Evolutionary conservation across 2,797 vertebrate species (phyloP).

Genomic region (Myotis vivesi): DNA sequence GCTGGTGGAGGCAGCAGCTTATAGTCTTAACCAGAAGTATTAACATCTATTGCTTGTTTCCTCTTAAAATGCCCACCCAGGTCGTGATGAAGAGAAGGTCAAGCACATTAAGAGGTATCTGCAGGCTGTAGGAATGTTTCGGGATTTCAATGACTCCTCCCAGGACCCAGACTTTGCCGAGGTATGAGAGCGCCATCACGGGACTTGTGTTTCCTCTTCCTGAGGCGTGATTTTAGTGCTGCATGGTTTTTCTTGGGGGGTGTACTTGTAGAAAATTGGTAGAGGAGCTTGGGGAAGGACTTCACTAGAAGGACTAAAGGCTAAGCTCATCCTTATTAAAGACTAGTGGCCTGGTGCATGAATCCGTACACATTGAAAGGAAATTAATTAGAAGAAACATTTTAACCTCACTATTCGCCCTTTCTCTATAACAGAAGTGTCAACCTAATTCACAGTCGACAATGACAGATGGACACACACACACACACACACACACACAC

Average conservation of each 20-base stretch:
- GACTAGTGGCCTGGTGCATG: background rate
- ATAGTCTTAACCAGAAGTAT: background rate
- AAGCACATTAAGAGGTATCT: slow-evolving; percentile 89
- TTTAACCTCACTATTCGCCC: no score
- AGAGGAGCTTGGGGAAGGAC: background rate
- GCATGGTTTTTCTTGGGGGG: background rate
- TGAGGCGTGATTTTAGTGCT: background rate
- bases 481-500: no score
- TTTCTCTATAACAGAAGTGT: no score
- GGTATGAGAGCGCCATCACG: slow-evolving; percentile 81
- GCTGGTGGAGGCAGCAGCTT: background rate
- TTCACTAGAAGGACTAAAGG: background rate
- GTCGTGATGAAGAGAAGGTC: slow-evolving; percentile 90
- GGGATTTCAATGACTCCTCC: slow-evolving; percentile 90
- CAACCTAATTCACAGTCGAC: no score
- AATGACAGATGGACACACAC: no score
- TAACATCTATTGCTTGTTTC: background rate
- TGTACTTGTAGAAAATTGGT: background rate
- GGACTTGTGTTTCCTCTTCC: background rate
- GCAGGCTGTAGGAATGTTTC: slow-evolving; percentile 92
- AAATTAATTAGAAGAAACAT: no score
- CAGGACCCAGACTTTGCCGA: slow-evolving; percentile 95
- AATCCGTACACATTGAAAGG: no score
- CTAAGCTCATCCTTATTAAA: background rate
- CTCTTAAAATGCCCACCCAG: slow-evolving; percentile 80